These are phyloP conservation scores for Dascillus cervinus DNA, from an alignment of 2,888 invertebrate species.

Conservation along the genomic window DNA sequence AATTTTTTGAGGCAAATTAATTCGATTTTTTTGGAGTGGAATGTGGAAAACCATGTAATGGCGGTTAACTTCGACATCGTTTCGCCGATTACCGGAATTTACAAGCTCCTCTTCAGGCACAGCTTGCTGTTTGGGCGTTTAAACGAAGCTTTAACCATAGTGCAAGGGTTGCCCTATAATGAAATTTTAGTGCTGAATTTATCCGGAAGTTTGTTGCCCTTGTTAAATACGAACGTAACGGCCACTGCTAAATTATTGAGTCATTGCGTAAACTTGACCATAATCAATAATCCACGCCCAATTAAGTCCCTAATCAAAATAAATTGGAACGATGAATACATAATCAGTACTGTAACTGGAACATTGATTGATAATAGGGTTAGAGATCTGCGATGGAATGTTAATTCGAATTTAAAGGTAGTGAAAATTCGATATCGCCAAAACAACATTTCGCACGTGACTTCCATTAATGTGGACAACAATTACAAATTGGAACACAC, in stretches of 20 bases:
- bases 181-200: conserved; percentile 10
- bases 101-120: conserved; percentile 18
- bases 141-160: conserved; percentile 17
- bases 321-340: conserved; percentile 10
- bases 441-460: conserved; percentile 2
- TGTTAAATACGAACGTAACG: conserved; percentile 7
- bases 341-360: conserved; percentile 5
- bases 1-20: conserved; percentile 20
- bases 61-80: conserved; percentile 14
- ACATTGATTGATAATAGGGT: conserved; percentile 3
- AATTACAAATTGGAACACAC: conserved; percentile 9
- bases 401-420: conserved; percentile 10
- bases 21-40: conserved; percentile 13
- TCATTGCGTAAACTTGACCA: conserved; percentile 7
- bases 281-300: conserved; percentile 9
- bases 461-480: conserved; percentile 6
- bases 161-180: conserved; percentile 14
- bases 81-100: conserved; percentile 20
- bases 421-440: conserved; percentile 3
- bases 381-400: conserved; percentile 8
- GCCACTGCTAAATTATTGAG: conserved; percentile 9
- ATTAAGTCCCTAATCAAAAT: conserved; percentile 7
- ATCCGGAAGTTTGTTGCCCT: conserved; percentile 9
- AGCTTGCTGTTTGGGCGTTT: conserved; percentile 18
- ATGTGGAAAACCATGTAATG: conserved; percentile 7